Conservation (phyloP, 2,113 vertebrate genomes). For the Gnathonemus longibarbis region DNA sequence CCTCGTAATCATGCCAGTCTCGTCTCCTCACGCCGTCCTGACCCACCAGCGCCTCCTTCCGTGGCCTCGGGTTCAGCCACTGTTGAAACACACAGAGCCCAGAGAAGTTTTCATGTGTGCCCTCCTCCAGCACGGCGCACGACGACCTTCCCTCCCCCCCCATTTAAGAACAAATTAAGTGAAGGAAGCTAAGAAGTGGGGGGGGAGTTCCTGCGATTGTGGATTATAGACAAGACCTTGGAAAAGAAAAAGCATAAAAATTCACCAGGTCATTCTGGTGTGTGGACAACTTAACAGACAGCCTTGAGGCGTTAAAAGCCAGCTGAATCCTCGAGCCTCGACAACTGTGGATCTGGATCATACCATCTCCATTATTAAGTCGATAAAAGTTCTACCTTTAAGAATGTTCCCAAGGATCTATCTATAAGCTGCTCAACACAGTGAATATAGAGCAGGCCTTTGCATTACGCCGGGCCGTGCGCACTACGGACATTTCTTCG, state of each 20-base stretch:
- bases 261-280: not conserved
- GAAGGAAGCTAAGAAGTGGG: not conserved
- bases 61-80: conserved; percentile 55
- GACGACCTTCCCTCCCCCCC: not conserved
- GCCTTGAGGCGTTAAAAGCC: not conserved
- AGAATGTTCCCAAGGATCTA: not conserved
- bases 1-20: conserved; percentile 87
- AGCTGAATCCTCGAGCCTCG: not conserved
- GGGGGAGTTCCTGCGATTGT: not conserved
- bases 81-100: conserved; percentile 41
- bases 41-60: conserved; percentile 52
- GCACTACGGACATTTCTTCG: not conserved
- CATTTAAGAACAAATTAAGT: not conserved
- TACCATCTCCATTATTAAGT: not conserved
- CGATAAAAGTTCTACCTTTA: not conserved
- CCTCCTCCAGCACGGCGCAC: not conserved
- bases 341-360: not conserved
- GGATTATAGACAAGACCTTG: not conserved
- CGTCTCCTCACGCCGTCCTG: conserved; percentile 61
- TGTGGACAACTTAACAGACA: not conserved
- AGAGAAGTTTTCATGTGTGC: not conserved
- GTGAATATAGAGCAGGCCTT: not conserved
- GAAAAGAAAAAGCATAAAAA: not conserved
- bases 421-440: not conserved
- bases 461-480: not conserved